Evolutionary conservation across 2,888 invertebrate species (phyloP).

Genomic region (Mystacides longicornis): DNA sequence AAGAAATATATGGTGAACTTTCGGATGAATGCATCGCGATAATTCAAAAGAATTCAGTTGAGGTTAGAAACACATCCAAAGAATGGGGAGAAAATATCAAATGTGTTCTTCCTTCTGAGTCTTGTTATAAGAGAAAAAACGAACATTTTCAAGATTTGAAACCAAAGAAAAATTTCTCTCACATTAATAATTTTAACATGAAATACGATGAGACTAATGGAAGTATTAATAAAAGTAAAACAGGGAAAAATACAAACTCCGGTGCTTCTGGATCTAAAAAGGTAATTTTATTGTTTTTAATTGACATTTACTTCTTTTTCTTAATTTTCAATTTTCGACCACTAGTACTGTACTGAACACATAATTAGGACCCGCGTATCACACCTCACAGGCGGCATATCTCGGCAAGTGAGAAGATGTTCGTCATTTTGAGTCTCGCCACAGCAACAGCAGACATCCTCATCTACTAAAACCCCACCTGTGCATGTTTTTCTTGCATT

Average conservation of each 20-base stretch:
- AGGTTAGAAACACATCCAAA: conserved; percentile 29
- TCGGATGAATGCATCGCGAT: conserved; percentile 44
- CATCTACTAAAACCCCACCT: no score
- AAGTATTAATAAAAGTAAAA: background rate
- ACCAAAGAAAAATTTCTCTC: conserved; percentile 36
- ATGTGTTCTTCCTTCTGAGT: conserved; percentile 32
- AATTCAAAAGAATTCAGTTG: conserved; percentile 35
- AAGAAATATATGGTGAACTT: conserved; percentile 40
- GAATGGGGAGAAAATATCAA: conserved; percentile 45
- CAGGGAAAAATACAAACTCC: background rate
- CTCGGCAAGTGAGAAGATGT: no score
- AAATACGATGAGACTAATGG: conserved; percentile 33
- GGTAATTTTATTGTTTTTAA: no score
- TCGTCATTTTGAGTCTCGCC: no score
- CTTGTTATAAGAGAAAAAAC: conserved; percentile 38
- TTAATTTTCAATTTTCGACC: no score
- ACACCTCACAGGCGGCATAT: no score
- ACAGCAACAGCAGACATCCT: no score
- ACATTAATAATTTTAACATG: conserved; percentile 46
- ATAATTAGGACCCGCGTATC: no score
- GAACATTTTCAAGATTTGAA: conserved; percentile 39
- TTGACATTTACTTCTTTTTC: no score
- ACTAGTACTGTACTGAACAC: no score
- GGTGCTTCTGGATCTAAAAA: background rate
- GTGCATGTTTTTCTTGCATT: no score